These are phyloP conservation scores for Macrochelys suwanniensis DNA, from an alignment of 2,797 vertebrate genomes.

Conservation along the genomic window DNA sequence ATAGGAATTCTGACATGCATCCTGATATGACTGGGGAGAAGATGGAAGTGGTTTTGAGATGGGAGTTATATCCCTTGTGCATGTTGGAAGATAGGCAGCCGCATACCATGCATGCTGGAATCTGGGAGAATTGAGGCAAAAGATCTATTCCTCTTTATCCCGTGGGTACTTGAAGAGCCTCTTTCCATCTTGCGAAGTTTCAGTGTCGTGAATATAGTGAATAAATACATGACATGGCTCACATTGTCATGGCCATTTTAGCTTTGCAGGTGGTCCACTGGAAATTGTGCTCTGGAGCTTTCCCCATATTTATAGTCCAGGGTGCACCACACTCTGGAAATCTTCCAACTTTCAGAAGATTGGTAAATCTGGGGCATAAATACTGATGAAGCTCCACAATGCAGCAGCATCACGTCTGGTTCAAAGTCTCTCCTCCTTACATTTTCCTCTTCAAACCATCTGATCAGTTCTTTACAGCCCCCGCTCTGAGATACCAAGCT, in stretches of 20 bases:
- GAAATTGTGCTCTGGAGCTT: background rate
- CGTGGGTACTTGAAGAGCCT: background rate
- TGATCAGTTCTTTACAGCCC: background rate
- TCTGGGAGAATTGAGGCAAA: background rate
- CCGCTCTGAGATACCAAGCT: background rate
- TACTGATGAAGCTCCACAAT: background rate
- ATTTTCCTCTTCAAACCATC: background rate
- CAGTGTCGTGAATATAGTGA: background rate
- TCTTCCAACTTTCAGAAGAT: background rate
- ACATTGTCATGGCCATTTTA: background rate
- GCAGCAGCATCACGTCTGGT: background rate
- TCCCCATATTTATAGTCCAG: background rate
- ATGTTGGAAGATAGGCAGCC: background rate
- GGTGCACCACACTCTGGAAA: background rate
- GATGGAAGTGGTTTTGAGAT: background rate
- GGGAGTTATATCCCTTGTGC: background rate
- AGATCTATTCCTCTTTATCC: background rate
- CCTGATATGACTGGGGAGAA: background rate
- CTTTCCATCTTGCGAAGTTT: background rate
- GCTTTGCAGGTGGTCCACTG: background rate
- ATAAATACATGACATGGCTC: accelerated
- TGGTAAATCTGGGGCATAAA: background rate
- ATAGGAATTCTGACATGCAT: background rate
- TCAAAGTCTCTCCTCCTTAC: background rate
- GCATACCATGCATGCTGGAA: background rate